Evolutionary conservation across 2,797 vertebrate species (phyloP), one percentile per base, ranked within the genome.

Genomic region (Arrhamphus sclerolepis): DNA sequence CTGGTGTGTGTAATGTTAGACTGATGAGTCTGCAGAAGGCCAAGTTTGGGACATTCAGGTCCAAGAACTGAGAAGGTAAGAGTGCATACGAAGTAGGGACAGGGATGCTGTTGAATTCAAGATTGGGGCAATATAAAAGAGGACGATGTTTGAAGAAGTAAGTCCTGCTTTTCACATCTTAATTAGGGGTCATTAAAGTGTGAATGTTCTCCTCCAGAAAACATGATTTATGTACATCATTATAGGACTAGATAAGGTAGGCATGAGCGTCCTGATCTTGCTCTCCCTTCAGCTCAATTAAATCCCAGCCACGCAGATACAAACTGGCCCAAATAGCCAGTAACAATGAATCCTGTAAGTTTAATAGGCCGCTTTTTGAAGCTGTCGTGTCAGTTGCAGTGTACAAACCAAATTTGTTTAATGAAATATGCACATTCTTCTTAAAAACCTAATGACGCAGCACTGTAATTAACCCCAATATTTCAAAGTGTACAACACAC

Each of bases 371-470:
- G 56, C 49, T 80, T 80, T 80, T 70, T 62, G 70, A 78, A 81
- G 59, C 78, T 87, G 82, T 83, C 69, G 72, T 84, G 83, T 81
- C 85, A 81, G 76, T 75, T 78, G 66, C 53, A 46, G 68, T 26
- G 72, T 80, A 83, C 72, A 74, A 26, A 59, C 75, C 65, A 75
- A 83, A 83, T 66, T 67, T 52, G 77, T 85, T 81, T 91, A 84
- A 87, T 85, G 82, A 87, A 89, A 88, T 84, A 87, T 88, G 86
- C 83, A 83, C 89, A 89, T 85, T 64, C 40, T 31, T 66, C 68
- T 83, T 72, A 70, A 72, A 73, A 84, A 80, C 39, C 19, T 56
- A 69, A 77, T 77, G 76, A 81, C 77, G 72, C 65, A 77, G 78
- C 66, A 66, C 55, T 53, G 66, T 72, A 84, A 89, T 91, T 87